A percentile compares a stretch with the other conserved stretches of the same genome.
phyloP scores from a whole-genome alignment of 2,888 invertebrate genomes.

The Agrochola litura region DNA sequence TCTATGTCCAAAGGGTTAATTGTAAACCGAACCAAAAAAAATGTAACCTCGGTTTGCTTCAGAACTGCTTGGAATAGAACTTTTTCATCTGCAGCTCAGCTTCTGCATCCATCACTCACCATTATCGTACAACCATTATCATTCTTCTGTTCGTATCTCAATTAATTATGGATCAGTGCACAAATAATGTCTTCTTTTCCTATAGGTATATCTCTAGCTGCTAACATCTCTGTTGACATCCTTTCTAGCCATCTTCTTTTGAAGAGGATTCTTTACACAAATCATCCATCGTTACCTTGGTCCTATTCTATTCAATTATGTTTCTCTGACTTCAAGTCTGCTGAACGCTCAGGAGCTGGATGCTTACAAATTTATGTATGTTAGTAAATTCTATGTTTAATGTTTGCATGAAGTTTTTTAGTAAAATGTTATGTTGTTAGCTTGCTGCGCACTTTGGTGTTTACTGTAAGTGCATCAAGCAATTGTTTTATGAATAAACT shows the following conservation, averaged over 20 bases:
- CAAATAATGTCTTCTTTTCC: neutral
- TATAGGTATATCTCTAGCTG: neutral
- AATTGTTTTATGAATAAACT: too few relatives aligned
- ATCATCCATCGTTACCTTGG: neutral
- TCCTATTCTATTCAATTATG: too few relatives aligned
- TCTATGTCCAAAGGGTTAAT: constrained; percentile 1
- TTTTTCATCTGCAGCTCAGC: neutral
- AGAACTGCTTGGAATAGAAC: neutral
- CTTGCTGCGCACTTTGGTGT: too few relatives aligned
- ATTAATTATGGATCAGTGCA: neutral
- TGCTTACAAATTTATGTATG: too few relatives aligned
- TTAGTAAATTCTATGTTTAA: too few relatives aligned
- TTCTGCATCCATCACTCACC: neutral
- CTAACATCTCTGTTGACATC: neutral
- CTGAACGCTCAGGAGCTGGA: too few relatives aligned
- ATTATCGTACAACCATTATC: neutral
- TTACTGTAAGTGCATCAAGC: too few relatives aligned
- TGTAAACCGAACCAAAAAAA: neutral
- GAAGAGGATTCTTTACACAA: too few relatives aligned
- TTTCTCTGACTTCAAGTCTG: too few relatives aligned
- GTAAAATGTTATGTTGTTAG: too few relatives aligned
- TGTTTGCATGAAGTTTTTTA: too few relatives aligned
- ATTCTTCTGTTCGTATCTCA: neutral
- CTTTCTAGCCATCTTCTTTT: neutral
- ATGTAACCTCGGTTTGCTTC: neutral